phyloP scores from a whole-genome alignment of 1,140 invertebrate genomes.

The Heliconius hermathena region DNA sequence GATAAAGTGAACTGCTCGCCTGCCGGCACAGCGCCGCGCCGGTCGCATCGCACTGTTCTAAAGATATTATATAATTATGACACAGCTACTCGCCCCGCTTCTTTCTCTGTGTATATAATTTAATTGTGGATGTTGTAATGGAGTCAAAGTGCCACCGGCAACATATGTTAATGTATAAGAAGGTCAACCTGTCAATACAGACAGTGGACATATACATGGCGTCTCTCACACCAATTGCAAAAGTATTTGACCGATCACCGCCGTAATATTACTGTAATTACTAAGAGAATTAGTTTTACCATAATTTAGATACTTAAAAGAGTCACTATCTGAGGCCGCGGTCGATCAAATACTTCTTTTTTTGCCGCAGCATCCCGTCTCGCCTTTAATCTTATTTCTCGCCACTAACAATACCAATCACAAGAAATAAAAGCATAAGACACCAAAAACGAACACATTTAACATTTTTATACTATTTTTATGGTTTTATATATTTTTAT shows the following conservation, averaged over 20 bases:
- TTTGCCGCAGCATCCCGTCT: conserved; percentile 23
- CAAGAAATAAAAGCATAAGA: not conserved
- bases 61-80: conserved; percentile 23
- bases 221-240: not conserved
- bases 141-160: not conserved
- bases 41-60: not conserved
- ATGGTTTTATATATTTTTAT: not conserved
- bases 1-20: not conserved
- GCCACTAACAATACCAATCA: conserved; percentile 6
- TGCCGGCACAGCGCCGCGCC: not conserved
- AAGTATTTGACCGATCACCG: not conserved
- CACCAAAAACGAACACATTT: not conserved
- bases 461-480: not conserved
- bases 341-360: not conserved
- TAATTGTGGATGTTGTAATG: conserved; percentile 4
- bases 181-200: not conserved
- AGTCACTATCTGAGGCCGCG: not conserved
- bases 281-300: no score
- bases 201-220: not conserved
- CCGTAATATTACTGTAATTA: not conserved
- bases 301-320: no score
- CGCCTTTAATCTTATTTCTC: conserved; percentile 19
- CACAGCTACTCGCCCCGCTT: conserved; percentile 19
- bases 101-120: conserved; percentile 18
- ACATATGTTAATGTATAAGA: not conserved